A percentile compares a stretch with the other conserved stretches of the same genome.
Conservation (phyloP, 2,797 vertebrate species). For the Valencia hispanica region DNA sequence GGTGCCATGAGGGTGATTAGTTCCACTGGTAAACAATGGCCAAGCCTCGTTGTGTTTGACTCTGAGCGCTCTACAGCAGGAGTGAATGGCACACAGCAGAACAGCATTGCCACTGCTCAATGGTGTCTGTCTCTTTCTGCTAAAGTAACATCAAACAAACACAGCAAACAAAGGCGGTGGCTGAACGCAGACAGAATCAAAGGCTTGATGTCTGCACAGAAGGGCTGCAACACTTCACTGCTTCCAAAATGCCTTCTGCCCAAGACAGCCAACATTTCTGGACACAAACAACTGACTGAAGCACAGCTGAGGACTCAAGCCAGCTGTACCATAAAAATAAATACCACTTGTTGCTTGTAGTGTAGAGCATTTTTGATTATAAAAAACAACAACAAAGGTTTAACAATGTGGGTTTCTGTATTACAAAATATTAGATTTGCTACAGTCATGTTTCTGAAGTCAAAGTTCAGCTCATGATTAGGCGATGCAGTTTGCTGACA, state of each 20-base stretch:
- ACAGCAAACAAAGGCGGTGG: constrained; percentile 72
- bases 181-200: constrained; percentile 72
- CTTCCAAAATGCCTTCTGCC: constrained; percentile 64
- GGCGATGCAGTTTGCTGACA: constrained; percentile 8
- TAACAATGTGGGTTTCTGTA: constrained; percentile 39
- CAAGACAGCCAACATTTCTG: constrained; percentile 59
- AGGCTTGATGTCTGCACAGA: constrained; percentile 64
- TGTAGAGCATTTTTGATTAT: constrained; percentile 39
- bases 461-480: background rate
- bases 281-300: constrained; percentile 58
- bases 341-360: constrained; percentile 67
- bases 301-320: constrained; percentile 47
- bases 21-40: constrained; percentile 82
- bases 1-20: constrained; percentile 83
- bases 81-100: constrained; percentile 76
- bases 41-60: constrained; percentile 78
- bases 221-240: constrained; percentile 58
- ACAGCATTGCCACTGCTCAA: constrained; percentile 75
- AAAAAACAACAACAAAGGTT: constrained; percentile 24
- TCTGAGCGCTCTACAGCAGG: constrained; percentile 76
- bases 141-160: constrained; percentile 82
- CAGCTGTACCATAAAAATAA: constrained; percentile 59
- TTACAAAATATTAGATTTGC: constrained; percentile 39
- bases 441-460: constrained; percentile 16
- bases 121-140: constrained; percentile 78